Base-by-base conservation (phyloP, 1,140 invertebrate species). In the Littorina saxatilis region DNA sequence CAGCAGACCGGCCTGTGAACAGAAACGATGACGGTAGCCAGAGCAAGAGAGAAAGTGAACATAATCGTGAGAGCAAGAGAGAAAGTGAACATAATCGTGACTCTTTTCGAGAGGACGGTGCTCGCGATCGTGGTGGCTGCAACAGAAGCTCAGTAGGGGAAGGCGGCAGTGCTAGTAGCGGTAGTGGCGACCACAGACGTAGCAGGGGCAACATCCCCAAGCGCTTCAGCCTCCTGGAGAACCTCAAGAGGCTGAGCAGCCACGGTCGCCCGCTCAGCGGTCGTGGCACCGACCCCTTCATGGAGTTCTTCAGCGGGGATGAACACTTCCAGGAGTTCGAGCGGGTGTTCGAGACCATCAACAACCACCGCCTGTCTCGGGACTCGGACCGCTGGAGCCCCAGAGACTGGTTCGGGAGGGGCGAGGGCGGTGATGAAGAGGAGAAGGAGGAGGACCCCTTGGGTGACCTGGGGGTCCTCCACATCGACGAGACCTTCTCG, bases 261-360 rank as follows among this genome's bases (percentile, higher is more conserved):
- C 58, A 79, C 39, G 32, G 40, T 13, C 43, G 76, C 20, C 70
- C 52, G 27, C 32, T 55, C 20, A 78, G 35, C 47, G 75, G 39
- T 15, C 75, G 27, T 37, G 68, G 82, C 37, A 23, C 77, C 23
- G 79, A 83, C 35, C 70, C 85, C 66, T 84, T 87, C 39, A 91
- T 91, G 90, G 90, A 91, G 78, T 88, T 91, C 72, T 85, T 90
- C 32, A 87, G 88, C 55, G 89, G 88, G 61, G 90, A 91, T 79
- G 90, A 91, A 43, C 85, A 90, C 76, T 91, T 90, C 76, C 84
- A 87, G 82, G 90, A 91, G 83, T 91, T 91, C 86, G 90, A 91
- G 75, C 76, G 90, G 15, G 90, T 90, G 27, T 91, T 88, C 84
- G 90, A 89, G 75, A 90, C 87, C 9, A 84, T 90, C 66, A 89